A percentile compares a stretch with the other conserved stretches of the same genome.
phyloP scores from a whole-genome alignment of 2,113 vertebrate genomes.

The Vidua chalybeata region DNA sequence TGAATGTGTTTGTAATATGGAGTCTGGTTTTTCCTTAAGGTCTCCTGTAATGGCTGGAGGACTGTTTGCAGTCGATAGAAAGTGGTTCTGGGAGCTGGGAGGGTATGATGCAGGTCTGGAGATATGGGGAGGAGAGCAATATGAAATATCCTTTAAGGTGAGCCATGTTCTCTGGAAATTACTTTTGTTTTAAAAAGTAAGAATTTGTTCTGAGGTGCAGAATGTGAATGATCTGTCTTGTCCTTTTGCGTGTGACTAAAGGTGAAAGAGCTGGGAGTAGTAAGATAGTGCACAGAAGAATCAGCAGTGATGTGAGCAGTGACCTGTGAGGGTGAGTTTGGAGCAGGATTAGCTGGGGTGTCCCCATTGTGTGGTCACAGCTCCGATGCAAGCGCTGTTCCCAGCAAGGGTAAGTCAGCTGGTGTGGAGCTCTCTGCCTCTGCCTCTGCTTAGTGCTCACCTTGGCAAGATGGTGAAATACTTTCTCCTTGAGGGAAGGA shows the following conservation, averaged over 20 bases:
- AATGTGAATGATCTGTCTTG: conserved; percentile 20
- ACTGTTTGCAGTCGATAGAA: conserved; percentile 94
- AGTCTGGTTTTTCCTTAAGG: conserved; percentile 75
- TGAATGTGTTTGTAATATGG: conserved; percentile 61
- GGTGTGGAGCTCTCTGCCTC: background rate
- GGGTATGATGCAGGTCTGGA: conserved; percentile 85
- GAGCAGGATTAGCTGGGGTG: background rate
- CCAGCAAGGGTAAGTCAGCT: background rate
- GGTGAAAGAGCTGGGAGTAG: background rate
- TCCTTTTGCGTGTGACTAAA: conserved; percentile 1
- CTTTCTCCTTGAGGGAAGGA: background rate
- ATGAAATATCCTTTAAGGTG: conserved; percentile 90
- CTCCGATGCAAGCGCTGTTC: background rate
- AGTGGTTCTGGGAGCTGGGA: conserved; percentile 94
- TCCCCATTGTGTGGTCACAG: background rate
- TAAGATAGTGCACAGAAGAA: background rate
- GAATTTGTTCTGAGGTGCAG: background rate
- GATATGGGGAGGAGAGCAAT: conserved; percentile 89
- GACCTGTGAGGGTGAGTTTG: background rate
- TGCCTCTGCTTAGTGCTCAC: background rate
- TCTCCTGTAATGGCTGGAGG: conserved; percentile 99
- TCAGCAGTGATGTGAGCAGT: background rate
- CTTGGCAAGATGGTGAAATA: background rate
- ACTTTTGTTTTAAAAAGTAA: conserved; percentile 27
- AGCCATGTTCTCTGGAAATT: conserved; percentile 55